Base-by-base conservation (phyloP, 2,888 invertebrate species). In the Agonopterix subpropinquella region DNA sequence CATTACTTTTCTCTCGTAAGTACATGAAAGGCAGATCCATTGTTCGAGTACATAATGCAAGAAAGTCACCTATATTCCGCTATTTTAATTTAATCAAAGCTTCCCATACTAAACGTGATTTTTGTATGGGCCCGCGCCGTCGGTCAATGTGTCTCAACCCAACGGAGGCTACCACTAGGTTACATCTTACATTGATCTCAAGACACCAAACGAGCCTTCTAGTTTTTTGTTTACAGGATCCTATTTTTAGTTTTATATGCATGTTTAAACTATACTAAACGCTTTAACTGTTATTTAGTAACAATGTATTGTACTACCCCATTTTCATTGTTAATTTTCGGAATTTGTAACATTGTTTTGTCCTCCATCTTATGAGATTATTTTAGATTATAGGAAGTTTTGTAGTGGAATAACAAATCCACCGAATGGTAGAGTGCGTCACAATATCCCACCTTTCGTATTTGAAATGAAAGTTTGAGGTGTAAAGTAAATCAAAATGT, bases 131-230 rank as follows among this genome's bases (percentile, higher is more conserved):
- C 28, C 28, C 28, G 13, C 13, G 28, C 28, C 28, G 28, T 5
- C 28, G 28, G 28, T 28, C 28, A 28, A 28, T 28, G 28, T 28
- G 28, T 28, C 28, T 28, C 28, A 5, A 28, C 28, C 28, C 7
- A 28, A 28, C 28, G 28, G 28, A 28, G 28, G 28, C 28, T 28
- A 28, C 28, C 28, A 28, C 28, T 28, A 28, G 28, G 7, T 45
- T 46, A 42, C 11, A 42, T 42, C 18, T 11, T 57, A 57, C 60
- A 60, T 65, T 71, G 71, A 71, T 71, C 71, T 71, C 71, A 70
- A 64, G 57, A 60, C 58, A 58, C 61, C 59, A 55, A 59, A 58
- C 53, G 57, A 66, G 61, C 62, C 64, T 64, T 65, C 59, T 44
- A 48, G 53, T 36, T 47, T 43, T 47, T 55, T 53, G 43, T 52